Evolutionary conservation across 2,888 invertebrate genomes (phyloP).

Genomic region (Pandemis corylana): DNA sequence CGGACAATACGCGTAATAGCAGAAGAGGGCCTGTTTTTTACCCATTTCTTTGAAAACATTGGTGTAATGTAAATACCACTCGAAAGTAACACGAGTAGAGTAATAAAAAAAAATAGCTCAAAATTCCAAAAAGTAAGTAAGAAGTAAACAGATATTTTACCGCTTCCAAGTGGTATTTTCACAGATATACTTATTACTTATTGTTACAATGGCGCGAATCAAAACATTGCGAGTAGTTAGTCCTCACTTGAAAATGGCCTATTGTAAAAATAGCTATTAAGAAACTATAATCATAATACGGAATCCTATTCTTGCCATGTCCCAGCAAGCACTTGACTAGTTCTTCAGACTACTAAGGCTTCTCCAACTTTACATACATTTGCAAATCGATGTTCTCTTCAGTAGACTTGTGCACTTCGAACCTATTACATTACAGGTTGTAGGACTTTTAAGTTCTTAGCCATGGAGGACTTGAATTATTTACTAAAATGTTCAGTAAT

Average conservation of each 20-base stretch:
- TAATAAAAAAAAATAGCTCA: too few species aligned
- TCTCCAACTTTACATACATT: slow-evolving; percentile 38
- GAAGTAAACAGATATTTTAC: too few species aligned
- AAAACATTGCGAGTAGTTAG: too few species aligned
- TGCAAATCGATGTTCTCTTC: slow-evolving; percentile 17
- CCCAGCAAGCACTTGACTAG: neutral
- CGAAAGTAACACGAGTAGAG: too few species aligned
- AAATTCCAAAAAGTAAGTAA: too few species aligned
- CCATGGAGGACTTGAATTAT: slow-evolving; percentile 47
- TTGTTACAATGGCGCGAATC: too few species aligned
- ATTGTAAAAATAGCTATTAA: too few species aligned
- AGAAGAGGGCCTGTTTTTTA: neutral
- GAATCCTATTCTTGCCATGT: neutral
- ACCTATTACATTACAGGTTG: neutral
- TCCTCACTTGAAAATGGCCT: too few species aligned
- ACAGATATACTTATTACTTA: too few species aligned
- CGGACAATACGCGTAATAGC: neutral
- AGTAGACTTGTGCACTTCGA: slow-evolving; percentile 19
- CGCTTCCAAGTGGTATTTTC: too few species aligned
- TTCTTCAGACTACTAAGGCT: slow-evolving; percentile 43
- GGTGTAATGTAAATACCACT: too few species aligned
- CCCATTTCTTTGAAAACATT: too few species aligned
- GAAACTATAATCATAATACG: neutral
- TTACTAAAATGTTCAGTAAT: slow-evolving; percentile 48
- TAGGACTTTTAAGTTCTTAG: neutral